Evolutionary conservation across 2,113 vertebrate genomes (phyloP).

Genomic region (Paedocypris sp.): DNA sequence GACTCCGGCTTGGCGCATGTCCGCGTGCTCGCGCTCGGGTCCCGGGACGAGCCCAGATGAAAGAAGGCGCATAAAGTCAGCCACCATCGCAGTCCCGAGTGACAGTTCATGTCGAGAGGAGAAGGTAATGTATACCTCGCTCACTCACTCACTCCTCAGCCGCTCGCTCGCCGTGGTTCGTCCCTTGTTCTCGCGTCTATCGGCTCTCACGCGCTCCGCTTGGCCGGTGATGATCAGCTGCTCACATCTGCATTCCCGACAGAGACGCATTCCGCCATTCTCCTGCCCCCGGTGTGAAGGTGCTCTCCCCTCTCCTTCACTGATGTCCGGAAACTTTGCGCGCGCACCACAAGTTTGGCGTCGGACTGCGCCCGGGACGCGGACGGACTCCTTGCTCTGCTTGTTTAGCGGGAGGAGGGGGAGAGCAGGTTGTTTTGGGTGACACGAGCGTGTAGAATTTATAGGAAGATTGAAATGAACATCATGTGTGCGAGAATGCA

Average conservation of each 20-base stretch:
- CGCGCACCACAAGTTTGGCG: constrained; percentile 52
- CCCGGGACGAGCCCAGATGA: constrained; percentile 56
- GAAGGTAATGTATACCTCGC: not conserved
- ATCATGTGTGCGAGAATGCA: too few species aligned
- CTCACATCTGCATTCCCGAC: constrained; percentile 50
- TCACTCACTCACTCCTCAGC: not conserved
- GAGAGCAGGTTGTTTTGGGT: constrained; percentile 11
- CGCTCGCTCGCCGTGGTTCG: constrained; percentile 1
- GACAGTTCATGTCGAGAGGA: constrained; percentile 50
- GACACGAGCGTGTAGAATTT: not conserved
- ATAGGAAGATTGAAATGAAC: not conserved
- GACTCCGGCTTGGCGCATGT: constrained; percentile 61
- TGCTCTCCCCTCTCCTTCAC: constrained; percentile 14
- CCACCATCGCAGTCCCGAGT: constrained; percentile 54
- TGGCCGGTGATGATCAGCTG: constrained; percentile 36
- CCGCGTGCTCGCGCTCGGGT: constrained; percentile 52
- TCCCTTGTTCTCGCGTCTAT: constrained; percentile 6
- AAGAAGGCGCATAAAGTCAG: constrained; percentile 55
- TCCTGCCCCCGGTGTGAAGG: constrained; percentile 25
- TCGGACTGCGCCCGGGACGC: constrained; percentile 49
- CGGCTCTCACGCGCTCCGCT: constrained; percentile 4
- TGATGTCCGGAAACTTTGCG: constrained; percentile 42
- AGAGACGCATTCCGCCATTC: constrained; percentile 51
- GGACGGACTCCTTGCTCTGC: constrained; percentile 40
- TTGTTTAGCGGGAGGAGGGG: constrained; percentile 38